These are phyloP conservation scores for Lepus townsendii DNA, from an alignment of 2,797 vertebrate species.

Conservation along the genomic window DNA sequence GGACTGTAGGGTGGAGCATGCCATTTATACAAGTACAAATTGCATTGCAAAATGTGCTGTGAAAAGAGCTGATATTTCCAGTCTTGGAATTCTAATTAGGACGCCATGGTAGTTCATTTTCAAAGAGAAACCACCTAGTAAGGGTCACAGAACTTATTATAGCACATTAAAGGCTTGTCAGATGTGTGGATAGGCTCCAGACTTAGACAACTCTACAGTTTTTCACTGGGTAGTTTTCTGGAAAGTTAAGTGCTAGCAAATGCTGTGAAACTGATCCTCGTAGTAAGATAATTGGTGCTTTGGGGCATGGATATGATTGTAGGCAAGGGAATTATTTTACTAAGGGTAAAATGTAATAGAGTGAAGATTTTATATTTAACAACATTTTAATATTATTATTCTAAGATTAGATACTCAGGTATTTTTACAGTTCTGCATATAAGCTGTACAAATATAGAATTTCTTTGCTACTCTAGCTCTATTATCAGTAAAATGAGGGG, in stretches of 20 bases:
- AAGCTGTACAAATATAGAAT: neutral
- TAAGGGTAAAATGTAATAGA: neutral
- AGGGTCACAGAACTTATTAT: neutral
- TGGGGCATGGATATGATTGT: neutral
- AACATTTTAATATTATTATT: slow-evolving; percentile 28
- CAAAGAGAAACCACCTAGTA: slow-evolving; percentile 19
- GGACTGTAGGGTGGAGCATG: neutral
- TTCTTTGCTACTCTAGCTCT: neutral
- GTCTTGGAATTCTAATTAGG: slow-evolving; percentile 31
- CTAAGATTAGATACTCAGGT: neutral
- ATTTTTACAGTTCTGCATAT: neutral
- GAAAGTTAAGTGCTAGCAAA: neutral
- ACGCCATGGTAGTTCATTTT: slow-evolving; percentile 9
- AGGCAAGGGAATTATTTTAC: neutral
- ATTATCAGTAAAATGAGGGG: neutral
- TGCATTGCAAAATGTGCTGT: neutral
- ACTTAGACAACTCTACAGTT: neutral
- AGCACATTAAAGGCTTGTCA: slow-evolving; percentile 6
- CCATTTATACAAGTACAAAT: neutral
- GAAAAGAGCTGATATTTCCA: slow-evolving; percentile 23
- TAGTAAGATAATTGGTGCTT: neutral
- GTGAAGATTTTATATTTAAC: slow-evolving; percentile 6
- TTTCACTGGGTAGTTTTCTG: slow-evolving; percentile 4
- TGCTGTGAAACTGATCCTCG: neutral
- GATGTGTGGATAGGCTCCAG: neutral